Base-by-base conservation (phyloP, 2,113 vertebrate species). In the Notothenia coriiceps region DNA sequence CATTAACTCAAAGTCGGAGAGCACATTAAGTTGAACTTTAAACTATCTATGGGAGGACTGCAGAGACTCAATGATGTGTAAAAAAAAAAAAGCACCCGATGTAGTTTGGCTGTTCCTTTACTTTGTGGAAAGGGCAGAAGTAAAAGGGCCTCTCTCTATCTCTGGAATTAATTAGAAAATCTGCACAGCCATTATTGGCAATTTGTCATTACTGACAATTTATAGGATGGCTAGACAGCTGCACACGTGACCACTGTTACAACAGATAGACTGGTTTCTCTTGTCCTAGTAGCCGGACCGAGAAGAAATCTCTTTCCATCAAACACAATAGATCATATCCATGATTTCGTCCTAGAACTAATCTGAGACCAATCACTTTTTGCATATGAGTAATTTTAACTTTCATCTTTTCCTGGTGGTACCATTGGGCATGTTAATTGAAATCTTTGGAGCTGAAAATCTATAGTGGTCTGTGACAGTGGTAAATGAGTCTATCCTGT, bases 121-220 rank as follows among this genome's bases (percentile, higher is more conserved):
- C 70, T 29, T 15, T 49, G 20, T 67, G 43, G 60, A 88, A 83
- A 79, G 57, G 61, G 65, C 82, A 87, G 20, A 65, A 44, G 70
- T 77, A 29, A 82, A 86, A 85, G 89, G 74, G 15, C 72, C 54
- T 83, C 57, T 52, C 25, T 66, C 49, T 22, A 22, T 81, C 82
- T 69, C 17, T 60, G 75, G 71, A 81, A 87, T 90, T 92, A 90
- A 93, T 93, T 91, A 88, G 52, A 85, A 89, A 82, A 64, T 78
- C 74, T 66, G 43, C 10, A 0, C 67, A 77, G 44, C 56, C 61
- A 9, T 56, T 72, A 44, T 83, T 87, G 77, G 75, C 71, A 81
- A 86, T 88, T 90, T 82, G 74, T 90, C 87, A 91, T 87, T 47
- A 50, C 59, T 68, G 77, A 74, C 87, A 71, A 91, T 83, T 84